phyloP scores from a whole-genome alignment of 2,113 vertebrate genomes.

The Lanius ludovicianus region DNA sequence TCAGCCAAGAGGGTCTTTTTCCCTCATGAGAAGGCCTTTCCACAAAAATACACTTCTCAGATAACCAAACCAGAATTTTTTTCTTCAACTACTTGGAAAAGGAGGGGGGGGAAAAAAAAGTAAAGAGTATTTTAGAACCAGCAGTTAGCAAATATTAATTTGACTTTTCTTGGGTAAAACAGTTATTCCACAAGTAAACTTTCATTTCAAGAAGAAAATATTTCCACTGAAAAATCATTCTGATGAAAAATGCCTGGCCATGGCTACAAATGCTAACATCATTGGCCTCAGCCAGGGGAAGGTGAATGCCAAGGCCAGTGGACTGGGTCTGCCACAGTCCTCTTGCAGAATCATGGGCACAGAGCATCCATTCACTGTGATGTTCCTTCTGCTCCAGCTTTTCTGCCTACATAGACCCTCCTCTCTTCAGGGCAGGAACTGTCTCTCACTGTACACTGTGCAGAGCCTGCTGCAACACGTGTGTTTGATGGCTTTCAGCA shows the following conservation, averaged over 20 bases:
- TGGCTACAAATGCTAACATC: background rate
- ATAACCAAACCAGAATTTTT: background rate
- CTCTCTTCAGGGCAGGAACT: background rate
- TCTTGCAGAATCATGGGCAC: background rate
- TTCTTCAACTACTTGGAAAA: background rate
- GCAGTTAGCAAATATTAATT: background rate
- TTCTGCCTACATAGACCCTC: rapidly evolving
- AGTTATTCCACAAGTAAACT: background rate
- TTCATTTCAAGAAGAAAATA: background rate
- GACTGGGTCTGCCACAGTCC: background rate
- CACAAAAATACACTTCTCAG: background rate
- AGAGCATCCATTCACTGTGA: background rate
- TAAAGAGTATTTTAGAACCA: background rate
- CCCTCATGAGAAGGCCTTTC: background rate
- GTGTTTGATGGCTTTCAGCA: background rate
- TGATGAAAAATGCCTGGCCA: background rate
- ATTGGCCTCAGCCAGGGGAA: background rate
- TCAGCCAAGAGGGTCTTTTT: background rate
- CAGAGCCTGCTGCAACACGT: background rate
- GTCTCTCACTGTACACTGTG: background rate
- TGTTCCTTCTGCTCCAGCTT: background rate
- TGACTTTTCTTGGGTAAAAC: background rate
- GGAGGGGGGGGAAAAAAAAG: rapidly evolving
- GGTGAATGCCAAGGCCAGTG: background rate
- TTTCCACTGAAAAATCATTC: background rate